Evolutionary conservation across 2,113 vertebrate genomes (phyloP), one percentile per base, ranked within the genome.

Genomic region (Psettodes erumei): DNA sequence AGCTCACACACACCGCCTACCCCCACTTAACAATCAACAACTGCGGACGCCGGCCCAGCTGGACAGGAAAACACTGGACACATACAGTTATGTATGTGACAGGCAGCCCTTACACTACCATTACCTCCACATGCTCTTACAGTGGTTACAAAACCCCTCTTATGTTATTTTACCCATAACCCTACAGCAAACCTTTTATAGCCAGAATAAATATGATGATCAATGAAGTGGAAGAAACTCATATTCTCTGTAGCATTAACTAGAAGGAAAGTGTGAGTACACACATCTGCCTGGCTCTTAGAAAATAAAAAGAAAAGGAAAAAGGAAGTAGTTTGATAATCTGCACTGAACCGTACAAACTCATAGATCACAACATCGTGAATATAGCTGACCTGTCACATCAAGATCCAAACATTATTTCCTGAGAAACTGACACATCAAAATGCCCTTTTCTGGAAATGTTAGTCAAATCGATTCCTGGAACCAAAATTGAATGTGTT

Each of bases 1-100:
- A 78, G 63, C 68, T 73, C 78, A 21, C 69, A 21, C 69, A 65
- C 78, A 61, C 73, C 78, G 25, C 78, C 84, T 80, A 75, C 71
- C 62, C 75, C 81, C 35, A 66, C 84, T 55, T 74, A 73, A 50
- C 71, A 68, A 74, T 56, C 69, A 80, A 71, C 82, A 71, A 65
- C 79, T 40, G 69, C 12, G 47, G 73, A 75, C 77, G 53, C 42
- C 53, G 43, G 65, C 27, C 15, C 59, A 7, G 63, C 18, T 35
- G 72, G 71, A 67, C 75, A 37, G 45, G 64, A 66, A 50, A 76
- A 71, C 70, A 66, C 64, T 37, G 53, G 48, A 68, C 54, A 66
- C 60, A 0, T 55, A 72, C 1, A 32, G n/a, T n/a, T n/a, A n/a
- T n/a, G n/a, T 45, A 23, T 6, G 25, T 40, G 47, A 47, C 58